A percentile compares a stretch with the other conserved stretches of the same genome.
These are phyloP conservation scores for Hyperoodon ampullatus DNA, from an alignment of 2,113 vertebrate genomes.

Conservation along the genomic window DNA sequence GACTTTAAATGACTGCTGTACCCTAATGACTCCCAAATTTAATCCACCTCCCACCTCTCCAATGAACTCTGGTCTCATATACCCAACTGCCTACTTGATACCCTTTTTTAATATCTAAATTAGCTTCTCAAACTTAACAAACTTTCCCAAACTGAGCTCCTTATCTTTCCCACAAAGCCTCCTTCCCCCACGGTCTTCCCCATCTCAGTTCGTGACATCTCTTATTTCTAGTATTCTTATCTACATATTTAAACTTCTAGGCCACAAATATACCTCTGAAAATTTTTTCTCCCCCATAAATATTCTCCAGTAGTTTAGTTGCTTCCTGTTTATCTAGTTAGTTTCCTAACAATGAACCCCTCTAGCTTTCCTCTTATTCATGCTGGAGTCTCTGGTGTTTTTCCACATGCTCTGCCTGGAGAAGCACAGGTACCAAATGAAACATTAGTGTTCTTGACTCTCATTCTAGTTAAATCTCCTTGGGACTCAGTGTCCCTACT, in stretches of 20 bases:
- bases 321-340: not conserved
- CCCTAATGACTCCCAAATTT: not conserved
- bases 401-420: not conserved
- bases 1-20: not conserved
- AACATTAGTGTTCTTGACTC: not conserved
- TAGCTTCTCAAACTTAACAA: not conserved
- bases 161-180: not conserved
- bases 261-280: not conserved
- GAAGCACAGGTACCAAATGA: not conserved
- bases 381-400: not conserved
- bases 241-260: not conserved
- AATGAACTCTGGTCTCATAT: not conserved
- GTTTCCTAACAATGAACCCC: not conserved
- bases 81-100: not conserved
- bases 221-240: not conserved
- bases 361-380: not conserved
- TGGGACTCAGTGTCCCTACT: not conserved
- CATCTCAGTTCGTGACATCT: not conserved
- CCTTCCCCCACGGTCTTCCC: not conserved
- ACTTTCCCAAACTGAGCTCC: not conserved
- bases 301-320: not conserved
- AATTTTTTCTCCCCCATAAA: not conserved
- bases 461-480: not conserved
- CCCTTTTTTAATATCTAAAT: not conserved
- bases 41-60: not conserved